These are phyloP conservation scores for Sipha maydis DNA, from an alignment of 2,888 invertebrate genomes.

Conservation along the genomic window DNA sequence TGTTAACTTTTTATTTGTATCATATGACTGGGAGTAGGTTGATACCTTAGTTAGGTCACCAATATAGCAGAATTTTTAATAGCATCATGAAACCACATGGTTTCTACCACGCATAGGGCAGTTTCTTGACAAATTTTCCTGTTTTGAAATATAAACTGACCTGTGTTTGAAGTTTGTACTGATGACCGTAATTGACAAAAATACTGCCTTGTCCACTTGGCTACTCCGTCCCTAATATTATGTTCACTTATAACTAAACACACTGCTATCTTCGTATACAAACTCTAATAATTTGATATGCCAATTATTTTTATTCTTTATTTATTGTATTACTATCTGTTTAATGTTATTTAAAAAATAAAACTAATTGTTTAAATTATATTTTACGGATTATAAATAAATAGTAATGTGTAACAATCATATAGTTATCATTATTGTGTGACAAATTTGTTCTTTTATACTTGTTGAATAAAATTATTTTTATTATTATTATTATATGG, in stretches of 20 bases:
- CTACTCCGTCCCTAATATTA: background rate
- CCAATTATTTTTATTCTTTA: constrained; percentile 33
- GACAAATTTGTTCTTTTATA: constrained; percentile 60
- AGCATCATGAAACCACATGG: too few species aligned
- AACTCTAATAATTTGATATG: background rate
- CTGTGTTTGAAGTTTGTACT: too few species aligned
- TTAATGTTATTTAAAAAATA: constrained; percentile 20
- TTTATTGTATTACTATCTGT: constrained; percentile 35
- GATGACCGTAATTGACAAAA: too few species aligned
- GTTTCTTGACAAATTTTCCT: too few species aligned
- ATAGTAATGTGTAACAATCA: constrained; percentile 34
- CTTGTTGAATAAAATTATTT: constrained; percentile 61
- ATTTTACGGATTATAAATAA: constrained; percentile 10
- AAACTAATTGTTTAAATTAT: constrained; percentile 35
- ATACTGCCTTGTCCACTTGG: too few species aligned
- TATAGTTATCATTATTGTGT: constrained; percentile 34
- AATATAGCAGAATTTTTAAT: too few species aligned
- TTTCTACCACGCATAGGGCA: too few species aligned
- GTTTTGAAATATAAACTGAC: too few species aligned
- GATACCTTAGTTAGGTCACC: too few species aligned
- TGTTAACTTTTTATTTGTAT: background rate
- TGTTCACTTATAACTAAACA: constrained; percentile 6
- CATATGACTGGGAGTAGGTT: too few species aligned
- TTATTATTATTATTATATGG: constrained; percentile 30
- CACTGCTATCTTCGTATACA: background rate